phyloP scores from a whole-genome alignment of 2,888 invertebrate species.

The Euplagia quadripunctaria region DNA sequence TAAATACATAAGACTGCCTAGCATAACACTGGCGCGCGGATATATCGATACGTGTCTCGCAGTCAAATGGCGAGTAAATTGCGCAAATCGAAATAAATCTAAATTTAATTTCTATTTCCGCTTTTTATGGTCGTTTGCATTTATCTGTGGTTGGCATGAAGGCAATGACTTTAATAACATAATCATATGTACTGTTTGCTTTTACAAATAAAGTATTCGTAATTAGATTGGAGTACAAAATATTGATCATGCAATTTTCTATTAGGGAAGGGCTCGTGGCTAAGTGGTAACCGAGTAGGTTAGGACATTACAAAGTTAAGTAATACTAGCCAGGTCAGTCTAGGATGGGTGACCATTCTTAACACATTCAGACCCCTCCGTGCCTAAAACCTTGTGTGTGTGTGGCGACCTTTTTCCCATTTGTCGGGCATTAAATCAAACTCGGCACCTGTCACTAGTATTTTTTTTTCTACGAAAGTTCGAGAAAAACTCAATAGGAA shows the following conservation, averaged over 20 bases:
- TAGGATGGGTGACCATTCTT: too few relatives aligned
- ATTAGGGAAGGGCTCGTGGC: too few relatives aligned
- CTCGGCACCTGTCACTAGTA: too few relatives aligned
- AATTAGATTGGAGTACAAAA: background rate
- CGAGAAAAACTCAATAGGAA: background rate
- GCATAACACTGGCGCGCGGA: conserved; percentile 31
- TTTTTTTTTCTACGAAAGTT: background rate
- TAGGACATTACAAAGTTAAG: too few relatives aligned
- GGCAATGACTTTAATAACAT: background rate
- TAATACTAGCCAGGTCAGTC: too few relatives aligned
- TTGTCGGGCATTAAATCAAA: background rate
- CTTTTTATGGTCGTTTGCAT: conserved; percentile 13
- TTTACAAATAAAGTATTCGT: background rate
- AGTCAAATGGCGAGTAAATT: conserved; percentile 32
- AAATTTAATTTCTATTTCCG: conserved; percentile 39
- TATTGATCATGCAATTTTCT: too few relatives aligned
- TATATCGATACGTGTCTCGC: conserved; percentile 42
- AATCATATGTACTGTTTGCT: background rate
- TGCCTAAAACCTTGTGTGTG: too few relatives aligned
- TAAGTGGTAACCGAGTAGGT: too few relatives aligned
- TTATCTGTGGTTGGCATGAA: conserved; percentile 2
- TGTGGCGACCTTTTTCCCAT: too few relatives aligned
- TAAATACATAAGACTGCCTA: conserved; percentile 23
- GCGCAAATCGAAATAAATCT: conserved; percentile 49
- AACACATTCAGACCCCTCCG: too few relatives aligned